Evolutionary conservation across 2,888 invertebrate species (phyloP), one percentile per base, ranked within the genome.

Genomic region (Harpalus rubripes): DNA sequence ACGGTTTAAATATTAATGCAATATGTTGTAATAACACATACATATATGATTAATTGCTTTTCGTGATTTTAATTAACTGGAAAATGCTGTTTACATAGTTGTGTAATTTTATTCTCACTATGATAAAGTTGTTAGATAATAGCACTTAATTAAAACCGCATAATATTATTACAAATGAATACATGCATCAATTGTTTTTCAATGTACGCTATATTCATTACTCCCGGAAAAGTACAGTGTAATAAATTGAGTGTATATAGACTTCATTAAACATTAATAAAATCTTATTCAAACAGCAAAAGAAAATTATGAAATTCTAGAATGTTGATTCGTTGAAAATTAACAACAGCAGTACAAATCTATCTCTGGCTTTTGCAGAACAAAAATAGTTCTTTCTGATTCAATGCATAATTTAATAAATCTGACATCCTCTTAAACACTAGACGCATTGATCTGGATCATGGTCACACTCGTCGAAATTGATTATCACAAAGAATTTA

Each of bases 121-220:
- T 63, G 26, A 63, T 63, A 22, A 63, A 63, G 63, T 63, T 63
- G 26, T 63, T 63, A 63, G 63, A 22, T 63, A 18, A 63, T 6
- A 22, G 7, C 18, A 63, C 22, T 63, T 63, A 63, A 63, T 63
- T 63, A 63, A 18, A 22, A 63, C 22, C 16, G 63, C 12, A 12
- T 52, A 52, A 12, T 52, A 52, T 52, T 52, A 52, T 52, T 52
- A 52, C 44, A 52, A 52, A 52, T 52, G 44, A 52, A 5, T 52
- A 52, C 44, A 52, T 52, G 12, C 44, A 12, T 52, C 44, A 12
- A 0, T 12, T 52, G 8, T 52, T 52, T 52, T 12, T 52, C 44
- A 12, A 32, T 52, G 44, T 52, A 52, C 2, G 10, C 10, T 52
- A 12, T 52, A 12, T 52, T 52, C 8, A 52, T 52, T 52, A 52